These are phyloP conservation scores for Acropora yongei DNA, from an alignment of 64 coral and sea anemone genomes.

Conservation along the genomic window DNA sequence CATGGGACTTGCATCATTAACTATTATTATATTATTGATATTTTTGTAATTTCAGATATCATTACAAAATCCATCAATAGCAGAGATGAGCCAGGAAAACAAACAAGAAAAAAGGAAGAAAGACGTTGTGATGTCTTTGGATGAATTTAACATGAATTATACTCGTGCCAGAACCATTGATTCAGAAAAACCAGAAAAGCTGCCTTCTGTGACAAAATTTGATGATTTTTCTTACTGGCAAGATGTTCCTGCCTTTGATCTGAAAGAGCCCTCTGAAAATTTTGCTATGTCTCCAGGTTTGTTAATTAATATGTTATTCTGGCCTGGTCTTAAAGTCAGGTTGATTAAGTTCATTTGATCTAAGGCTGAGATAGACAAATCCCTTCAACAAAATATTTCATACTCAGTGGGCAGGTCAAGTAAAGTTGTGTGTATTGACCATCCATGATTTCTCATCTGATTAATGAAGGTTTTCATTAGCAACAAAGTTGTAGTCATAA, in stretches of 20 bases:
- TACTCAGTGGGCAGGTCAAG: too few relatives aligned
- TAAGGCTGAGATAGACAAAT: too few relatives aligned
- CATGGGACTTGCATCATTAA: too few relatives aligned
- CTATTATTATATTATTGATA: too few relatives aligned
- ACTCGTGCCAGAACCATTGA: background rate
- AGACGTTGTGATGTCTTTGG: slow-evolving; percentile 70
- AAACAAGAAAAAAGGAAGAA: slow-evolving; percentile 65
- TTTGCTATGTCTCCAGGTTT: background rate
- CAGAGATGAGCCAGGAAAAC: slow-evolving; percentile 17
- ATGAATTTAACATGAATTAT: slow-evolving; percentile 63
- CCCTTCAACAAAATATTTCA: too few relatives aligned
- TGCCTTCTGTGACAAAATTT: slow-evolving; percentile 1
- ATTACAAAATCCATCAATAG: background rate
- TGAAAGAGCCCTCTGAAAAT: background rate
- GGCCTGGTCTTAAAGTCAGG: too few relatives aligned
- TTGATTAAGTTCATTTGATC: too few relatives aligned
- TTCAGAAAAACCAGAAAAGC: background rate
- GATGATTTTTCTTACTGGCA: slow-evolving; percentile 20
- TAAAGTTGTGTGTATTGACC: too few relatives aligned
- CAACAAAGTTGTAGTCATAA: too few relatives aligned
- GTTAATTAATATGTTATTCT: background rate
- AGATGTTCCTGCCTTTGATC: background rate
- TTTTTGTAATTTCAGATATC: slow-evolving; percentile 3
- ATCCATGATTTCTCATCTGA: too few relatives aligned
- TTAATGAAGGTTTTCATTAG: too few relatives aligned